Percentiles rank a stretch among this genome's conserved stretches.
Conservation (phyloP, 2,888 invertebrate genomes). For the Brenthis ino region DNA sequence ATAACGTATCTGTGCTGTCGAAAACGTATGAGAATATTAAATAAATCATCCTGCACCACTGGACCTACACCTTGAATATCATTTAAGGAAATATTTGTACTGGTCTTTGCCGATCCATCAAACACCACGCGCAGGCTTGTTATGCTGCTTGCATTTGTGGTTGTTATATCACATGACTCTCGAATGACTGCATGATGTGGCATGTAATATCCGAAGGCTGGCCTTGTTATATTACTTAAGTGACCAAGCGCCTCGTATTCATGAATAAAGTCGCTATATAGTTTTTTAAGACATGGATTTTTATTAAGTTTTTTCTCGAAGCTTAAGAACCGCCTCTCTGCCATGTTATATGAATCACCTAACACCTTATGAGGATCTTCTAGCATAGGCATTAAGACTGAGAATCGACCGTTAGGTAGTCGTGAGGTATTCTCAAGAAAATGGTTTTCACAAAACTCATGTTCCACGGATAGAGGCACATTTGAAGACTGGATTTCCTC, state of each 20-base stretch:
- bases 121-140: constrained; percentile 40
- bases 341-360: constrained; percentile 27
- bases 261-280: constrained; percentile 16
- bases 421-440: constrained; percentile 26
- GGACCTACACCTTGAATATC: constrained; percentile 40
- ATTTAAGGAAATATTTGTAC: constrained; percentile 40
- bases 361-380: constrained; percentile 23
- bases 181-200: constrained; percentile 40
- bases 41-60: constrained; percentile 35
- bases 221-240: constrained; percentile 7
- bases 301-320: constrained; percentile 26
- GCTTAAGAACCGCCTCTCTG: constrained; percentile 22
- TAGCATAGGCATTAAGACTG: constrained; percentile 26
- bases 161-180: constrained; percentile 35
- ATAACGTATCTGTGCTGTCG: constrained; percentile 36
- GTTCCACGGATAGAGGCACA: constrained; percentile 12
- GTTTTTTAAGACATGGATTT: constrained; percentile 24
- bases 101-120: constrained; percentile 38
- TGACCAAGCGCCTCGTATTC: constrained; percentile 1
- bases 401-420: constrained; percentile 26
- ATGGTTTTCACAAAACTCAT: constrained; percentile 31
- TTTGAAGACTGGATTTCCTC: constrained; percentile 24
- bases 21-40: constrained; percentile 34
- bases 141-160: constrained; percentile 28
- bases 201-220: constrained; percentile 30